Evolutionary conservation across 2,888 invertebrate species (phyloP).

Genomic region (Andrena trimmerana): DNA sequence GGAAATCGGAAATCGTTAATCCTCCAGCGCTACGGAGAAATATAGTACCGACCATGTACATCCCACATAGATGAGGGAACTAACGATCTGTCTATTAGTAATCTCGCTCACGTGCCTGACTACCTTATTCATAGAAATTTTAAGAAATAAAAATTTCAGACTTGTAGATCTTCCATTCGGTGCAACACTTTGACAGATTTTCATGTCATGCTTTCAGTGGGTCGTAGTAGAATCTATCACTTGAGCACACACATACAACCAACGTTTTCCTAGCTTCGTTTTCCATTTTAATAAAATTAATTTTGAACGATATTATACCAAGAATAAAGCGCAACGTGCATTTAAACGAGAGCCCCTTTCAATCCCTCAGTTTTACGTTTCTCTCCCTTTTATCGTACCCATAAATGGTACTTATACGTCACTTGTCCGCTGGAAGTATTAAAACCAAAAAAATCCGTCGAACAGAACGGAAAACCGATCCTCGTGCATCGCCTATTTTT

Average conservation of each 20-base stretch:
- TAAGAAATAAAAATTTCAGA: no score
- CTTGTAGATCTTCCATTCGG: no score
- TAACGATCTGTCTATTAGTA: no score
- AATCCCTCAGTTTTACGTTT: not conserved
- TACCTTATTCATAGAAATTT: no score
- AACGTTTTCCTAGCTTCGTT: not conserved
- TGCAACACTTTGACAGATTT: no score
- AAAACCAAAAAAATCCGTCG: not conserved
- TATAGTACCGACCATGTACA: not conserved
- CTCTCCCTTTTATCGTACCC: no score
- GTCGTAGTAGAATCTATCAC: no score
- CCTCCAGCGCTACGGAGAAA: not conserved
- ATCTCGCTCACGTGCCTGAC: no score
- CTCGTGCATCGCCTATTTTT: conserved; percentile 15
- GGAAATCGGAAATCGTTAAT: not conserved
- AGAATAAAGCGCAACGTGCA: not conserved
- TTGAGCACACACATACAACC: no score
- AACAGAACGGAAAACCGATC: not conserved
- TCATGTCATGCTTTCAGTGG: no score
- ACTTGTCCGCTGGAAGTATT: not conserved
- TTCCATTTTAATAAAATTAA: conserved; percentile 11
- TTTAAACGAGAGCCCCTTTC: not conserved
- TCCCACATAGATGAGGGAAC: not conserved
- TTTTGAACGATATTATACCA: not conserved
- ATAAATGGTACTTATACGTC: not conserved